These are phyloP conservation scores for Drosophila virilis DNA, from an alignment of 1,140 invertebrate species.

Conservation along the genomic window DNA sequence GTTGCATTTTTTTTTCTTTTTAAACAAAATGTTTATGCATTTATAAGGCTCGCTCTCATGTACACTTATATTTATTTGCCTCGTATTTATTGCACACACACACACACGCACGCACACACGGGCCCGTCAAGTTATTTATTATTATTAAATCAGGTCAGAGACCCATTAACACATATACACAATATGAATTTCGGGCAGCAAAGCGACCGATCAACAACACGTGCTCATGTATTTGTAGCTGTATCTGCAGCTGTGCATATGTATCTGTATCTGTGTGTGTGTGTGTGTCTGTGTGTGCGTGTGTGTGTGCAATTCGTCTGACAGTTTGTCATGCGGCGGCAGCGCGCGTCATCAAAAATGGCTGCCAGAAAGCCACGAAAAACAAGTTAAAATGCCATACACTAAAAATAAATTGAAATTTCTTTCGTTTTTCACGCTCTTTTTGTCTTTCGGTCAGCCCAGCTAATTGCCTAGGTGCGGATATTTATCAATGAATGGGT, in stretches of 20 bases:
- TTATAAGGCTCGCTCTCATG: background rate
- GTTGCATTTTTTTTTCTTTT: background rate
- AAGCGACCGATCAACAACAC: slow-evolving; percentile 24
- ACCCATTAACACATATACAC: slow-evolving; percentile 81
- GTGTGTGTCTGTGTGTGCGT: slow-evolving; percentile 1
- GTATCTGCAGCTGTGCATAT: background rate
- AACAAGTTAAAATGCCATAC: slow-evolving; percentile 42
- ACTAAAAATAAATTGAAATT: slow-evolving; percentile 47
- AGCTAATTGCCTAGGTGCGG: slow-evolving; percentile 23
- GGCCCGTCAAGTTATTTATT: slow-evolving; percentile 67
- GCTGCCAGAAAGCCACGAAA: slow-evolving; percentile 40
- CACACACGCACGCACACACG: slow-evolving; percentile 19
- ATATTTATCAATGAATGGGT: slow-evolving; percentile 38
- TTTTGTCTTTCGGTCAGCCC: slow-evolving; percentile 10
- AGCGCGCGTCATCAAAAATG: slow-evolving; percentile 70
- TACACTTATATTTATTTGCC: slow-evolving; percentile 8
- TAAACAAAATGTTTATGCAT: slow-evolving; percentile 10
- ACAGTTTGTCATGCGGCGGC: slow-evolving; percentile 33
- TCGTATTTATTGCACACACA: slow-evolving; percentile 24
- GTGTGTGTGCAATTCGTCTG: slow-evolving; percentile 31
- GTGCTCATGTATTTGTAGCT: slow-evolving; percentile 13
- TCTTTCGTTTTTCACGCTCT: slow-evolving; percentile 16
- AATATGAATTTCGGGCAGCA: slow-evolving; percentile 19
- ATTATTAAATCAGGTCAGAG: slow-evolving; percentile 84
- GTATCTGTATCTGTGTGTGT: slow-evolving; percentile 1